Evolutionary conservation across 2,888 invertebrate genomes (phyloP), one percentile per base, ranked within the genome.

Genomic region (Eutolmus rufibarbis): DNA sequence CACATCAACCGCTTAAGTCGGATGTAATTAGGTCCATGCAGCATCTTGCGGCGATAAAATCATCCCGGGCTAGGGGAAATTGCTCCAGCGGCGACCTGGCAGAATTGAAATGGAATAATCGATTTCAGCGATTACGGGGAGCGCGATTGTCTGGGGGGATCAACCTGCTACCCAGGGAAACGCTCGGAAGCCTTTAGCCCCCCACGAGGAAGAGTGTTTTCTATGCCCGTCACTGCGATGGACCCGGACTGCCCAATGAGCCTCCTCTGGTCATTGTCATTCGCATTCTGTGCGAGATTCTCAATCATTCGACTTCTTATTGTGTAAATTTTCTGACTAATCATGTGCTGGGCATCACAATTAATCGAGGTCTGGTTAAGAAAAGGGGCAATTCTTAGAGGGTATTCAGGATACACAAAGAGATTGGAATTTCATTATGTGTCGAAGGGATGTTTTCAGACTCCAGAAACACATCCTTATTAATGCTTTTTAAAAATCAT

Each of bases 261-360:
- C 19, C 23, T 16, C 56, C 43, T 66, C 43, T 19, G 40, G 56
- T 81, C 31, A 81, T 81, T 81, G 81, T 81, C 51, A 81, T 81
- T 81, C 81, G n/a, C 81, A 81, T 81, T 37, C 46, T 28, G 51
- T 81, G 28, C 8, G 56, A 81, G 51, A 51, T 81, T 51, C 81
- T 51, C 51, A 81, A 56, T 81, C 81, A 51, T 56, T 81, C 51
- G 51, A 81, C 12, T 56, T 43, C 81, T 81, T 56, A 81, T 28
- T 81, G 81, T 56, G 81, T 56, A 51, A 81, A 56, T 81, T 81
- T 51, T 81, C 51, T 81, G 51, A 81, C 46, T 81, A 81, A 51
- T 81, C 81, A 81, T 81, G 51, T 56, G 81, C 8, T 51, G 31
- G 31, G 81, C 23, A 81, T 81, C 23, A 56, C 51, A 81, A 81